phyloP scores from a whole-genome alignment of 2,113 vertebrate genomes.

The Calonectris borealis region DNA sequence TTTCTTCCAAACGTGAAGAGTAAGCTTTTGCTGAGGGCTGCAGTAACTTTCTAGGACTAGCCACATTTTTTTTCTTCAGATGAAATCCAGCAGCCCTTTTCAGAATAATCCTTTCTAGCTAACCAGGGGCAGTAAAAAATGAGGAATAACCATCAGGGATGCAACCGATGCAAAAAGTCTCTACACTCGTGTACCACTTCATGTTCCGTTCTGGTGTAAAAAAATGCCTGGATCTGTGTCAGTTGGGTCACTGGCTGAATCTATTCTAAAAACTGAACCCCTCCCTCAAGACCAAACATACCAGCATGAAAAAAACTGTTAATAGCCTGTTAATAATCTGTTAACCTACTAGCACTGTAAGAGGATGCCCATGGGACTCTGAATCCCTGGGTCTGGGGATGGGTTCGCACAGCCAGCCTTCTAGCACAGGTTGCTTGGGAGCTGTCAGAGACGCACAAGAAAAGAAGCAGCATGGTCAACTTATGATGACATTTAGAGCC shows the following conservation, averaged over 20 bases:
- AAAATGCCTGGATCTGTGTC: neutral
- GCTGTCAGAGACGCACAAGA: neutral
- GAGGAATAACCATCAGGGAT: neutral
- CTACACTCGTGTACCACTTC: accelerated
- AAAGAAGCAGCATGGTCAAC: neutral
- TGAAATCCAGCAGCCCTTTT: neutral
- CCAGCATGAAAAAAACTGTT: neutral
- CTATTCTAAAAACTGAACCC: neutral
- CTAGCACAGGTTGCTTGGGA: neutral
- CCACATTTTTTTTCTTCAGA: neutral
- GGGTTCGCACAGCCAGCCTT: neutral
- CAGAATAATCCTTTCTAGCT: neutral
- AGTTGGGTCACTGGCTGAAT: neutral
- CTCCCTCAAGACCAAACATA: neutral
- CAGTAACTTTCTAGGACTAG: neutral
- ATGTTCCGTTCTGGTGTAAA: neutral
- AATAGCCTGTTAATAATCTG: neutral
- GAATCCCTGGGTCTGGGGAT: neutral
- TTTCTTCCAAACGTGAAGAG: neutral
- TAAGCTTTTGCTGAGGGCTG: neutral
- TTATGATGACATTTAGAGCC: neutral
- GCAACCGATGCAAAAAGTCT: neutral
- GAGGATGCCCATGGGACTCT: neutral
- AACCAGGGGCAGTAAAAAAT: neutral
- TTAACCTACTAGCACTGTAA: neutral